Base-by-base conservation (phyloP, 2,113 vertebrate genomes). In the Festucalex cinctus region DNA sequence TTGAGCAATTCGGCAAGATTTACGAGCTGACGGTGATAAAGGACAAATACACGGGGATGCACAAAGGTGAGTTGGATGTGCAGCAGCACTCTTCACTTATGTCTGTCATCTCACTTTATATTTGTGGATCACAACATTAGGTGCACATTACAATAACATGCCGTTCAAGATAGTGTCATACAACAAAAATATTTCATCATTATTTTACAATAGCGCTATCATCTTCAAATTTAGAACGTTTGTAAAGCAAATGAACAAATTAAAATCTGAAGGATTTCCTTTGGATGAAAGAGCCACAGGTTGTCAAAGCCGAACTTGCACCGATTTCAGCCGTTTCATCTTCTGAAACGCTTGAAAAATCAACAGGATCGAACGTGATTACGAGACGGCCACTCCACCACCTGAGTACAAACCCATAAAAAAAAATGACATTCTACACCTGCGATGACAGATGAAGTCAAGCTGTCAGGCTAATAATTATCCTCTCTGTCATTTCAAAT, bases 31-130 rank as follows among this genome's bases (percentile, higher is more conserved):
- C 97, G 77, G 97, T 98, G 91, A 95, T 99, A 88, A 99, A 99
- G 94, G 97, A 99, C 93, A 95, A 98, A 91, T 99, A 98, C 92
- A 99, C 97, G 41, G 97, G 96, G 88, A 98, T 99, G 96, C 97
- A 99, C 94, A 99, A 99, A 98, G 97, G 97, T 99, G 76, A 69
- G 57, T 14, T 32, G 53, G 6, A 28, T 14, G 24, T 28, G 16
- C 14, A 3, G 10, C n/a, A 1, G 1, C n/a, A n/a, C 12, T 2
- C 22, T n/a, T n/a, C n/a, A n/a, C n/a, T n/a, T n/a, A n/a, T n/a
- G n/a, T n/a, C n/a, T 26, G 22, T 3, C 53, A 26, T 14, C 6
- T 49, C 20, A 6, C 19, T 48, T 48, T 48, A 20, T 2, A n/a
- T 20, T 48, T 48, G 17, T 10, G 4, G 12, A 37, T 39, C 28